Evolutionary conservation across 2,797 vertebrate genomes (phyloP), one percentile per base, ranked within the genome.

Genomic region (Manis crassicaudata): DNA sequence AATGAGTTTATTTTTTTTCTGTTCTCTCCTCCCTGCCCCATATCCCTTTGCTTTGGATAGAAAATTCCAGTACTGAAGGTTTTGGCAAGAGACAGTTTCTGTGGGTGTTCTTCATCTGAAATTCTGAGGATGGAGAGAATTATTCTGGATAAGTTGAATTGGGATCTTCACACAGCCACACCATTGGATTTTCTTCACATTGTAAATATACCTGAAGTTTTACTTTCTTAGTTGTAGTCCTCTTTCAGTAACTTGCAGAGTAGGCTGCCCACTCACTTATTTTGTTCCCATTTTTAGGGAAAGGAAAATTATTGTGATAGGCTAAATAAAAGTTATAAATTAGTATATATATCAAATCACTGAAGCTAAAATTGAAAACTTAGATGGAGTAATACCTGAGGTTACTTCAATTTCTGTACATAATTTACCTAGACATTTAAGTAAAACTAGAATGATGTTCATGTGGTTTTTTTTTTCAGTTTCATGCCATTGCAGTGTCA

Each of bases 101-200:
- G 99, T 98, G 99, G 99, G 97, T 99, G 99, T 97, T 99, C 99
- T 96, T 98, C 99, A 37, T 99, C 99, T 88, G 99, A 99, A 98
- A 99, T 99, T 94, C 98, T 99, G 97, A 99, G 99, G 97, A 99
- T 99, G 99, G 99, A 99, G 98, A 99, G 98, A 98, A 99, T 99
- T 96, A 98, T 99, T 98, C 98, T 99, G 98, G 99, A 99, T 99
- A 99, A 99, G 97, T 98, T 99, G 97, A 99, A 99, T 98, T 99
- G 99, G 99, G 99, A 99, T 98, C 99, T 99, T 98, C 99, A 99
- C 98, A 99, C 98, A 25, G 99, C 99, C 94, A 99, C 99, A 0
- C 98, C 99, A 17, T 98, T 99, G 99, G 99, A 99, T 98, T 99
- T 99, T 98, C 99, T 99, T 98, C 99, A 99, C 94, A 99, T 99